A percentile compares a stretch with the other conserved stretches of the same genome.
These are phyloP conservation scores for Takifugu bimaculatus DNA, from an alignment of 2,113 vertebrate genomes.

Conservation along the genomic window DNA sequence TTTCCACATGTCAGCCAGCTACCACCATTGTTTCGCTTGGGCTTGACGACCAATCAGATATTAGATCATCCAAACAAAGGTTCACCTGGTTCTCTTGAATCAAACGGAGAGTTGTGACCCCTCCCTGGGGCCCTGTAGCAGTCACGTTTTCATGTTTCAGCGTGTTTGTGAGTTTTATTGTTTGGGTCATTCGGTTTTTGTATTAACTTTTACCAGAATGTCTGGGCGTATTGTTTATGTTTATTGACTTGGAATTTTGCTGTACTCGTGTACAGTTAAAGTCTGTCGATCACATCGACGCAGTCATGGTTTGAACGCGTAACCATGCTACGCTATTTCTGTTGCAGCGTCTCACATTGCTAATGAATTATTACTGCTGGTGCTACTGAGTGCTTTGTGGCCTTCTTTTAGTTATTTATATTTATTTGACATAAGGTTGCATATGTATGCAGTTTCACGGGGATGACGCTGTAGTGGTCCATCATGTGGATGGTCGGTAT, in stretches of 20 bases:
- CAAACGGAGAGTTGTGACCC: too few relatives aligned
- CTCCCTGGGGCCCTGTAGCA: too few relatives aligned
- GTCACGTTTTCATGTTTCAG: too few relatives aligned
- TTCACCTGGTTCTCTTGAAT: too few relatives aligned
- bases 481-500: background rate
- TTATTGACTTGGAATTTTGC: background rate
- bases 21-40: slow-evolving; percentile 33
- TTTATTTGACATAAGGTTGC: background rate
- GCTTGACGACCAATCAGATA: slow-evolving; percentile 16
- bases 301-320: background rate
- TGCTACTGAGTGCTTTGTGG: background rate
- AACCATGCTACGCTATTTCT: background rate
- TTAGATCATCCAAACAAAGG: background rate
- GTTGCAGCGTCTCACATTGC: slow-evolving; percentile 6
- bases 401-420: background rate
- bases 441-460: background rate
- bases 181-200: background rate
- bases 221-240: too few relatives aligned
- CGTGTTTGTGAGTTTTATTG: too few relatives aligned
- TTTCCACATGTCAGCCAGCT: slow-evolving; percentile 16
- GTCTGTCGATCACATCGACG: background rate
- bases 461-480: too few relatives aligned
- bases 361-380: slow-evolving; percentile 27
- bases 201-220: background rate
- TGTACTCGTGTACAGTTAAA: background rate